Conservation (phyloP, 2,113 vertebrate genomes). For the Hypomesus transpacificus region DNA sequence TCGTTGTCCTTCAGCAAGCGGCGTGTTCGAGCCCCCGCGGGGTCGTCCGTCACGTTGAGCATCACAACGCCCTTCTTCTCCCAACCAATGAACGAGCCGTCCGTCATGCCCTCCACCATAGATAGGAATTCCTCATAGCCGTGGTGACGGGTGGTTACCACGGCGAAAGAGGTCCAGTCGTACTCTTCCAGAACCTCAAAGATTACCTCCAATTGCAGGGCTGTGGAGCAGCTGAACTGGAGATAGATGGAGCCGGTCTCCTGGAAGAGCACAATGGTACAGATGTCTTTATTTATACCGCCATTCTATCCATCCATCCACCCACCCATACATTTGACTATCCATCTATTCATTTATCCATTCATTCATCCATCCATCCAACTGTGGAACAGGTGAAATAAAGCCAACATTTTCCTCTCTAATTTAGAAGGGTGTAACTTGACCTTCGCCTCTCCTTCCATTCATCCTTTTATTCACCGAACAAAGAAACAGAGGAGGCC, state of each 20-base stretch:
- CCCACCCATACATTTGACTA: no score
- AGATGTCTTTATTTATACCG: background rate
- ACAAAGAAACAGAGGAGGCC: no score
- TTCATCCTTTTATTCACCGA: no score
- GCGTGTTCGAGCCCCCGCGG: slow-evolving; percentile 70
- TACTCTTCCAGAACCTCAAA: slow-evolving; percentile 94
- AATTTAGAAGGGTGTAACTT: no score
- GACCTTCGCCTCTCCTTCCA: no score
- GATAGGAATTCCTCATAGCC: slow-evolving; percentile 89
- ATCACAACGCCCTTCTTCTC: slow-evolving; percentile 85
- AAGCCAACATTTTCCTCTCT: background rate
- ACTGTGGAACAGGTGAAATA: background rate
- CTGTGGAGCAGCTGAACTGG: slow-evolving; percentile 88
- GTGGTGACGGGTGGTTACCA: slow-evolving; percentile 86
- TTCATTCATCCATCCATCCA: no score
- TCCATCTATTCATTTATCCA: no score
- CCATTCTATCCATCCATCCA: no score
- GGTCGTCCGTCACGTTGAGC: slow-evolving; percentile 83
- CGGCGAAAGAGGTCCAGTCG: slow-evolving; percentile 91
- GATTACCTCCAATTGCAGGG: slow-evolving; percentile 90
- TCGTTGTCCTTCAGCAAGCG: slow-evolving; percentile 84
- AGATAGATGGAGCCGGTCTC: slow-evolving; percentile 92
- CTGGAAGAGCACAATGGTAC: slow-evolving; percentile 52
- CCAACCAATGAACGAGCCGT: slow-evolving; percentile 93
- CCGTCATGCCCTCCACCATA: slow-evolving; percentile 89